Conservation (phyloP, 2,797 vertebrate species). For the Capromys pilorides region DNA sequence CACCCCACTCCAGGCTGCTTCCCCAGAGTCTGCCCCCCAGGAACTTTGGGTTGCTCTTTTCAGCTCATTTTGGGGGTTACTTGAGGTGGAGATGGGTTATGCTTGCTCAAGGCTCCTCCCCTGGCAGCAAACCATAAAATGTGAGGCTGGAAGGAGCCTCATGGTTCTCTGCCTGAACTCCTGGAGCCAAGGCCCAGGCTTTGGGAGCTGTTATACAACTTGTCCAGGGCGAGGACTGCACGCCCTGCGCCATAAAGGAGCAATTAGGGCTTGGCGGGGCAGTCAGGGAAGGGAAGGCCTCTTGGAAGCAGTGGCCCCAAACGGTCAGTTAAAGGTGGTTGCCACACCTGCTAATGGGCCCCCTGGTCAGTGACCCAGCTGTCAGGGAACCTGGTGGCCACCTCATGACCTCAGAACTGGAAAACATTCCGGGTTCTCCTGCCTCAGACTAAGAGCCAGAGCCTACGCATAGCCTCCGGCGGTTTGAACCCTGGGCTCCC, state of each 20-base stretch:
- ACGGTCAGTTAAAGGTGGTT: not conserved
- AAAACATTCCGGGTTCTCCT: not conserved
- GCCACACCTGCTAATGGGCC: not conserved
- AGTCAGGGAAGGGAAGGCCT: slow-evolving; percentile 35
- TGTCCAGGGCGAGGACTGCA: slow-evolving; percentile 37
- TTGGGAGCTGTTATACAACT: slow-evolving; percentile 55
- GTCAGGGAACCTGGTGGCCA: not conserved
- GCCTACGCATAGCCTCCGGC: not conserved
- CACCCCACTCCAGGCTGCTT: too few species aligned
- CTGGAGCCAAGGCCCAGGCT: slow-evolving; percentile 42
- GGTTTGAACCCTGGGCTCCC: not conserved
- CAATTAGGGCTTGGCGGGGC: slow-evolving; percentile 46
- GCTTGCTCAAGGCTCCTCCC: not conserved
- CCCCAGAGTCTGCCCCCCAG: not conserved
- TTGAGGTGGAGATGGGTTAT: not conserved
- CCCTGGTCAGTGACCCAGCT: not conserved
- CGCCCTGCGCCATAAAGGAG: not conserved
- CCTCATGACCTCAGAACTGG: not conserved
- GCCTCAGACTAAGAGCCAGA: not conserved
- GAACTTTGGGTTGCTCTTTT: not conserved
- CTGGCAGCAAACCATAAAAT: not conserved
- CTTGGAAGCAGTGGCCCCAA: not conserved
- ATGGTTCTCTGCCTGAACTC: slow-evolving; percentile 34
- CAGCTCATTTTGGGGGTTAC: not conserved
- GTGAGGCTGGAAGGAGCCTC: not conserved